A percentile compares a stretch with the other conserved stretches of the same genome.
phyloP scores from a whole-genome alignment of 2,113 vertebrate species.

The Neolamprologus fasciatus region DNA sequence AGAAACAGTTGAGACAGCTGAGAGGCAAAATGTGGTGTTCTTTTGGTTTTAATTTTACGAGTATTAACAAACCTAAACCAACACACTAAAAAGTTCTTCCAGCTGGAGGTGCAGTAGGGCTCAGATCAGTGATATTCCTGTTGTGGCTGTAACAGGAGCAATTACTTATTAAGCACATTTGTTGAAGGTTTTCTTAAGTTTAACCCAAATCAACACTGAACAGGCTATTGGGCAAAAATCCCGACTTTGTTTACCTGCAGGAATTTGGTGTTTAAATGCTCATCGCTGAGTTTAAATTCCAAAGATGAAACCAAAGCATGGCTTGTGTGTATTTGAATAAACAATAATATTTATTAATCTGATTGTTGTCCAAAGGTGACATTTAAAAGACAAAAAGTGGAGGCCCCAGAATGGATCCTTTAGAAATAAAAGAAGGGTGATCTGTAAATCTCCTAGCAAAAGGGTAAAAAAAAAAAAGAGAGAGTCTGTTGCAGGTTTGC shows the following conservation, averaged over 20 bases:
- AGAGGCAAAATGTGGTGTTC: rapidly evolving
- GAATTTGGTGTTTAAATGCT: background rate
- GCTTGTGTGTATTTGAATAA: background rate
- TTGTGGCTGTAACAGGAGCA: background rate
- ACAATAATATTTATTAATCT: background rate
- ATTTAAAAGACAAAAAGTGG: background rate
- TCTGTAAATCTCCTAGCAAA: background rate
- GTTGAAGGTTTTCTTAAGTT: background rate
- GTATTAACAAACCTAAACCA: background rate
- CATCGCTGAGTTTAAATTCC: background rate
- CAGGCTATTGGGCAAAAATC: background rate
- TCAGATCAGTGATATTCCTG: background rate
- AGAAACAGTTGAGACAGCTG: background rate
- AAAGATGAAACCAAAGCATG: background rate
- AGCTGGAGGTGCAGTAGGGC: background rate
- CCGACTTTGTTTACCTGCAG: background rate
- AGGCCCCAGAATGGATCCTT: background rate
- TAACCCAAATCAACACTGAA: rapidly evolving
- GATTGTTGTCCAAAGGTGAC: background rate
- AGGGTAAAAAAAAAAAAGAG: background rate
- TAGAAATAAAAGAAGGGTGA: background rate
- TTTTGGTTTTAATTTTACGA: background rate
- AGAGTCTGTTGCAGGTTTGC: background rate
- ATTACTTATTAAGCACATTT: background rate
- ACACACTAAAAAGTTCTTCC: background rate